A percentile compares a stretch with the other conserved stretches of the same genome.
Conservation (phyloP, 2,113 vertebrate species). For the Fulmarus glacialis region DNA sequence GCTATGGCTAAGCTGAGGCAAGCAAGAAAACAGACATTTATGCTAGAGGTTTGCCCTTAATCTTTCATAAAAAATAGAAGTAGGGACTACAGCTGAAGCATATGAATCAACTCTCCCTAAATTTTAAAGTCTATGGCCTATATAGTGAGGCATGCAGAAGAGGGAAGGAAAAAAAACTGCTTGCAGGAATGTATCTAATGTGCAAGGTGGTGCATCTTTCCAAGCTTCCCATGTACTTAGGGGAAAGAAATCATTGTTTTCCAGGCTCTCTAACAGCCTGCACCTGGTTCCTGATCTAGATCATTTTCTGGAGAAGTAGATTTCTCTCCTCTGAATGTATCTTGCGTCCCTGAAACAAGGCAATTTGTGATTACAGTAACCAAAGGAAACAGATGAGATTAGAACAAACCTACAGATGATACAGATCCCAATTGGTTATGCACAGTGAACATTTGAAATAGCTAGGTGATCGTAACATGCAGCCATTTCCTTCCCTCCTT, state of each 20-base stretch:
- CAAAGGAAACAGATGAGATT: not conserved
- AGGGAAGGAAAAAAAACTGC: not conserved
- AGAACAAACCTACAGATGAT: not conserved
- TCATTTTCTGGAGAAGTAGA: not conserved
- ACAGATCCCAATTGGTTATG: not conserved
- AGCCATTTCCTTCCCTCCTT: not conserved
- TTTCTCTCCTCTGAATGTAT: not conserved
- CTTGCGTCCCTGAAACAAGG: not conserved
- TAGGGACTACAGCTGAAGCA: not conserved
- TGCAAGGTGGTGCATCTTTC: not conserved
- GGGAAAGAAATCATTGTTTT: not conserved
- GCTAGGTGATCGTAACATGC: not conserved
- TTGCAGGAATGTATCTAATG: not conserved
- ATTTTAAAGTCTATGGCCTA: not conserved
- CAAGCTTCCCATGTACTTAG: not conserved
- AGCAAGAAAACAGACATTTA: not conserved
- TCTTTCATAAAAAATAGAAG: not conserved
- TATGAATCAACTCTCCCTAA: not conserved
- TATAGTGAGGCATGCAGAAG: rapidly evolving
- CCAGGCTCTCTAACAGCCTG: not conserved
- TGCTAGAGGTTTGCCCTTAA: not conserved
- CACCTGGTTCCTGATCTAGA: not conserved
- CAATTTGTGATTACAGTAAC: not conserved
- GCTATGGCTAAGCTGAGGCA: not conserved
- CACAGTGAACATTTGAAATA: not conserved